A percentile compares a stretch with the other conserved stretches of the same genome.
These are phyloP conservation scores for Sceloporus undulatus DNA, from an alignment of 2,113 vertebrate genomes.

Conservation along the genomic window DNA sequence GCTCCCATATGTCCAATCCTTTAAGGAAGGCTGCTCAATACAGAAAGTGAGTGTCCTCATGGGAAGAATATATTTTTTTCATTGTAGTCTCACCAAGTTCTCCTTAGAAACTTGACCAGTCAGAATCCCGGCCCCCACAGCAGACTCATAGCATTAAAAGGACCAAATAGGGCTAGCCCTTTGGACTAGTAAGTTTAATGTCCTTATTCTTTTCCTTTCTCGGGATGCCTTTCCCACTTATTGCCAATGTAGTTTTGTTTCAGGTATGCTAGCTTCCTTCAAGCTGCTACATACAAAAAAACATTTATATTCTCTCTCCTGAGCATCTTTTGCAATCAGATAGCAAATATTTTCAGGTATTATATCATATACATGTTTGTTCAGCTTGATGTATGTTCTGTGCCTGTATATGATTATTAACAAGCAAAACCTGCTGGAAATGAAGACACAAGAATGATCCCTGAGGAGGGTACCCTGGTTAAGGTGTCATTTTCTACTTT, in stretches of 20 bases:
- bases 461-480: neutral
- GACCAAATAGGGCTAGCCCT: neutral
- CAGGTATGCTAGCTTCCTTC: rapidly evolving
- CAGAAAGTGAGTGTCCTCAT: neutral
- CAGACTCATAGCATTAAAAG: neutral
- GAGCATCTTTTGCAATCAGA: slow-evolving; percentile 26
- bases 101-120: neutral
- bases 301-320: neutral
- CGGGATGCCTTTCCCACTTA: neutral
- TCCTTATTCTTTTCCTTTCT: neutral
- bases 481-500: slow-evolving; percentile 7
- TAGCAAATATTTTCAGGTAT: neutral
- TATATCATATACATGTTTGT: neutral
- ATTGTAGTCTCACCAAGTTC: neutral
- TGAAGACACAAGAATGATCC: neutral
- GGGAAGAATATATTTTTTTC: neutral
- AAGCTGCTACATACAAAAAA: neutral
- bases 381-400: slow-evolving; percentile 21
- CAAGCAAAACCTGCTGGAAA: slow-evolving; percentile 30
- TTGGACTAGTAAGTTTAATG: neutral
- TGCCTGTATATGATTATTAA: slow-evolving; percentile 32
- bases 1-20: too few species aligned
- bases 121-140: neutral
- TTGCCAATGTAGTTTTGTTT: neutral
- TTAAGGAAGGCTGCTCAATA: too few species aligned